Percentiles rank a stretch among this genome's conserved stretches.
These are phyloP conservation scores for Mellivora capensis DNA, from an alignment of 2,113 vertebrate genomes.

Conservation along the genomic window DNA sequence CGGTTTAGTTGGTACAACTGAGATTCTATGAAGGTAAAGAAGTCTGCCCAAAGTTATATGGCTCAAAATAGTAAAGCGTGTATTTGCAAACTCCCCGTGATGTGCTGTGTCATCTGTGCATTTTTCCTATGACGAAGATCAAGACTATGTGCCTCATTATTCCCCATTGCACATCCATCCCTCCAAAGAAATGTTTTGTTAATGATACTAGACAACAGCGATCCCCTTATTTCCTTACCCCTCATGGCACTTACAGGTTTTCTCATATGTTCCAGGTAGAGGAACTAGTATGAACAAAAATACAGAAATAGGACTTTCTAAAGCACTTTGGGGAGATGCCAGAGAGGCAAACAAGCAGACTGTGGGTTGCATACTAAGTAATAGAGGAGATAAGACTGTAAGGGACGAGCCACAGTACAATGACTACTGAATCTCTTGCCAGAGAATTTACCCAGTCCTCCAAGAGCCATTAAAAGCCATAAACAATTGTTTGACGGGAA, in stretches of 20 bases:
- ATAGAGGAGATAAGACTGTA: not conserved
- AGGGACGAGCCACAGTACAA: not conserved
- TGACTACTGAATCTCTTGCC: not conserved
- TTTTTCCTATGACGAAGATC: not conserved
- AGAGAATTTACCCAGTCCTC: not conserved
- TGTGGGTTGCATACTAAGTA: not conserved
- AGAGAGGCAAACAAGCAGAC: not conserved
- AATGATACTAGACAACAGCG: not conserved
- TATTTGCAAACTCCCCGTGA: not conserved
- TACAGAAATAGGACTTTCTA: not conserved
- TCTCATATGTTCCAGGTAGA: not conserved
- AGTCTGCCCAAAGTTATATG: not conserved
- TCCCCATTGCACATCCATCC: accelerated
- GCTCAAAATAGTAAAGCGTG: not conserved
- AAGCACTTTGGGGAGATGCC: not conserved
- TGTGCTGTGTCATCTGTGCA: not conserved
- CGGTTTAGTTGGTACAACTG: not conserved
- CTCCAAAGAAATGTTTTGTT: not conserved
- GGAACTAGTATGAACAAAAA: not conserved
- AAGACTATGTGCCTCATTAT: accelerated
- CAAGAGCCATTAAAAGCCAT: not conserved
- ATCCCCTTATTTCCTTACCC: not conserved
- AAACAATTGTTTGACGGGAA: not conserved
- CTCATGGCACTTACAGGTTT: not conserved
- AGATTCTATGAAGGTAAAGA: not conserved